phyloP scores from a whole-genome alignment of 1,140 invertebrate genomes.

The Polypedilum pembai region DNA sequence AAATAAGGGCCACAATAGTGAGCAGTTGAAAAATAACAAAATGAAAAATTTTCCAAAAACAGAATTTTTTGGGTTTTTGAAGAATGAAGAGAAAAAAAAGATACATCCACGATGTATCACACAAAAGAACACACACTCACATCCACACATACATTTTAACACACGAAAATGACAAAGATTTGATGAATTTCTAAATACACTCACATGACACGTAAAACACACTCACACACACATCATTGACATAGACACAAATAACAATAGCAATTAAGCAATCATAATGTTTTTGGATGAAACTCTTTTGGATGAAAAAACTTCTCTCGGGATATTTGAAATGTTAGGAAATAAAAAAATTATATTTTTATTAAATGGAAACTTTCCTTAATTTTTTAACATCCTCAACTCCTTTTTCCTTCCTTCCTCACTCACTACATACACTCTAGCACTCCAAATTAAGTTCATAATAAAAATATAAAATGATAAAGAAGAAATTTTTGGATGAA shows the following conservation, averaged over 20 bases:
- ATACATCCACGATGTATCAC: conserved; percentile 33
- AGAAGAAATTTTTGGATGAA: conserved; percentile 15
- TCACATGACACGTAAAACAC: conserved; percentile 32
- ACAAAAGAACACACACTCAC: background rate
- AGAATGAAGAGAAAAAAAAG: background rate
- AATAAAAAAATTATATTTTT: conserved; percentile 28
- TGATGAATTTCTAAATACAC: conserved; percentile 33
- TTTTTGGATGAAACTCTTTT: conserved; percentile 31
- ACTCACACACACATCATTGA: too few species aligned
- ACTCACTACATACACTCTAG: background rate
- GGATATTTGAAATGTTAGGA: conserved; percentile 29
- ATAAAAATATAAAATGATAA: conserved; percentile 30
- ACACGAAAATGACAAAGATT: conserved; percentile 33
- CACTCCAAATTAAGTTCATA: conserved; percentile 34
- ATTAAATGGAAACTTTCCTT: background rate
- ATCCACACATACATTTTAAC: conserved; percentile 8
- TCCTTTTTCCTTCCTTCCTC: background rate
- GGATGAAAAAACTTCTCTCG: conserved; percentile 26
- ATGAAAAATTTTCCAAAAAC: background rate
- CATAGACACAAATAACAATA: conserved; percentile 33
- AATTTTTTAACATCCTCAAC: too few species aligned
- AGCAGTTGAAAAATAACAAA: background rate
- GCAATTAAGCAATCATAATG: background rate
- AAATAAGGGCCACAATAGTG: background rate
- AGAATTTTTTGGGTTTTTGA: conserved; percentile 13